These are phyloP conservation scores for Plagodis pulveraria DNA, from an alignment of 2,888 invertebrate species.

Conservation along the genomic window DNA sequence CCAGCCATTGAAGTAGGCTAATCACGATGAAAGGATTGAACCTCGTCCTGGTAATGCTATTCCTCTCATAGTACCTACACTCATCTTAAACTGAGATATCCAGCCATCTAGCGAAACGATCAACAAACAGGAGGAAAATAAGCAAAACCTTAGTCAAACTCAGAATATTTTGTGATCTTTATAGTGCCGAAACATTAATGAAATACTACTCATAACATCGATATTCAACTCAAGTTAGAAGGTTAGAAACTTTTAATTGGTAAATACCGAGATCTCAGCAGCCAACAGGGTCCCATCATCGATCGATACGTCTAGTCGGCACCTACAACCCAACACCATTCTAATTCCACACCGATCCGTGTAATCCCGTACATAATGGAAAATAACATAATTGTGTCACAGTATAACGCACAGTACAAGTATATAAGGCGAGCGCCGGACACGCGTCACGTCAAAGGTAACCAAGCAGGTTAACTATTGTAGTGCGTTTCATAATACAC, in stretches of 20 bases:
- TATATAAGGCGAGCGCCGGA: conserved; percentile 49
- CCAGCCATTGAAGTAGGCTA: too few species aligned
- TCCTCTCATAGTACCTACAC: too few species aligned
- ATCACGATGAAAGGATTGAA: too few species aligned
- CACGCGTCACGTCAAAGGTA: conserved; percentile 73
- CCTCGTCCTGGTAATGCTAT: too few species aligned
- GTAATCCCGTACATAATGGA: conserved; percentile 31
- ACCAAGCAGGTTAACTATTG: conserved; percentile 64
- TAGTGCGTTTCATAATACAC: conserved; percentile 44
- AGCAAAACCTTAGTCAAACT: too few species aligned
- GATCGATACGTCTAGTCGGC: conserved; percentile 37
- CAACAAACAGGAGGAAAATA: too few species aligned
- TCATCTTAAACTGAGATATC: too few species aligned
- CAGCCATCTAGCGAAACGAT: too few species aligned
- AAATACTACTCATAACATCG: too few species aligned
- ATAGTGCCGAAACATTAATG: too few species aligned
- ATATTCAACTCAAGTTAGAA: too few species aligned
- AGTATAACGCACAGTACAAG: not conserved
- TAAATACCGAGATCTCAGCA: not conserved
- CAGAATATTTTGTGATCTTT: too few species aligned
- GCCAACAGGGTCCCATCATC: not conserved
- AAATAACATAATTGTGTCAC: conserved; percentile 10
- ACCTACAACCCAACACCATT: conserved; percentile 10
- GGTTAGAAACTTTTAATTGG: not conserved
- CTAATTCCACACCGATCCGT: conserved; percentile 3